Evolutionary conservation across 2,797 vertebrate species (phyloP), one percentile per base, ranked within the genome.

Genomic region (Betta splendens): DNA sequence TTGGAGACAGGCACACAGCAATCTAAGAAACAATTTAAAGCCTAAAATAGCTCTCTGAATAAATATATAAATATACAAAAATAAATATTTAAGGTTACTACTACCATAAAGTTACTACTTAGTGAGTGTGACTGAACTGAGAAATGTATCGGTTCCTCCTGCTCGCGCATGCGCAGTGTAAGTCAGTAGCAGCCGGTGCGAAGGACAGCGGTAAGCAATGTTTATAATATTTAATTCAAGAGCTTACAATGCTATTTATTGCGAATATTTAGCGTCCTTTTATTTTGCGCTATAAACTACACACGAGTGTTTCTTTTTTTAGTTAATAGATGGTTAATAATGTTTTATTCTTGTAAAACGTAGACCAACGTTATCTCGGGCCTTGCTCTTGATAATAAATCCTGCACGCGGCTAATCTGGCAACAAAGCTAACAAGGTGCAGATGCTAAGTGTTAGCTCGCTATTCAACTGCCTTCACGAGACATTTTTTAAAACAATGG

Each of bases 341-440:
- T 36, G 49, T 11, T 8, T 5, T 4, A 23, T n/a, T n/a, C 6
- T n/a, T 65, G 38, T 25, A 3, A 67, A 74, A 13, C 20, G 44
- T 2, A 16, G 12, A 7, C 13, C 6, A 39, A 31, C 43, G 62
- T 48, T 52, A 50, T 25, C 55, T 18, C 37, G 62, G 88, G 87
- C 90, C 87, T 83, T 51, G 49, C 56, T 55, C 28, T 63, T 50
- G 72, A 86, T 71, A 84, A 86, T 81, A 82, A 77, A 71, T 75
- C 56, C 47, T 61, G 46, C 88, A 86, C 79, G 81, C 83, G 81
- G 85, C 83, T 77, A 83, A 78, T 50, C 56, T 82, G 61, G 66
- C 66, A 73, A 70, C 79, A 78, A 83, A 75, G 87, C 85, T 87
- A 85, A 69, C 63, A 44, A 38, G 22, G n/a, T 51, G 44, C 50